phyloP scores from a whole-genome alignment of 2,113 vertebrate species.

The Muscicapa adusta region DNA sequence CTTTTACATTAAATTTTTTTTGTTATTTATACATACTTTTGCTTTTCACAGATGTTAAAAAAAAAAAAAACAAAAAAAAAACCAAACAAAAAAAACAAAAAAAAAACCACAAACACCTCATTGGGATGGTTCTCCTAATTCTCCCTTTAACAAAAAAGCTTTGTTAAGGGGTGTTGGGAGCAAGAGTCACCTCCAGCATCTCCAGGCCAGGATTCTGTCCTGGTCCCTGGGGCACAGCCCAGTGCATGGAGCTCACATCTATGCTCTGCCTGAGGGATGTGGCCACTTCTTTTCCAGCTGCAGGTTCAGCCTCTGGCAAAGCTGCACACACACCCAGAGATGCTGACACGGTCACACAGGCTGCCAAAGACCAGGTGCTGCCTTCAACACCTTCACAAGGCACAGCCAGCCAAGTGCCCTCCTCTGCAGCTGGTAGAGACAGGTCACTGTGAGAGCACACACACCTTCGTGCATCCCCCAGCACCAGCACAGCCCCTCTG shows the following conservation, averaged over 20 bases:
- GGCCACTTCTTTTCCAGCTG: accelerated
- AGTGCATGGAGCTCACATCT: accelerated
- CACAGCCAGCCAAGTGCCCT: background rate
- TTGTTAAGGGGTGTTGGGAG: background rate
- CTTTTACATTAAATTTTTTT: background rate
- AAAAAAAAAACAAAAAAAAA: background rate
- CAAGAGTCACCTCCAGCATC: background rate
- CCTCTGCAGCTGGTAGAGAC: background rate
- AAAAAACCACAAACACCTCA: background rate
- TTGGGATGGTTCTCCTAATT: background rate
- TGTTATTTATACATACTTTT: background rate
- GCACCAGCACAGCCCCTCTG: background rate
- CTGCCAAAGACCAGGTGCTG: background rate
- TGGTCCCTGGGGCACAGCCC: accelerated
- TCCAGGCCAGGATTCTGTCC: background rate
- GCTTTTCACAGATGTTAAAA: background rate
- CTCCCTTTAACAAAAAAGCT: background rate
- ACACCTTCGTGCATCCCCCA: accelerated
- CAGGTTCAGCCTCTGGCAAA: accelerated
- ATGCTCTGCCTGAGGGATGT: accelerated
- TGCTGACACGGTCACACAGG: accelerated
- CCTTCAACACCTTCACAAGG: background rate
- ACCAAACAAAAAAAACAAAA: too few species aligned
- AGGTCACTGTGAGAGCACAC: background rate
- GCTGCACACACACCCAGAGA: accelerated